Conservation (phyloP, 2,113 vertebrate genomes). For the Lipophrys pholis region DNA sequence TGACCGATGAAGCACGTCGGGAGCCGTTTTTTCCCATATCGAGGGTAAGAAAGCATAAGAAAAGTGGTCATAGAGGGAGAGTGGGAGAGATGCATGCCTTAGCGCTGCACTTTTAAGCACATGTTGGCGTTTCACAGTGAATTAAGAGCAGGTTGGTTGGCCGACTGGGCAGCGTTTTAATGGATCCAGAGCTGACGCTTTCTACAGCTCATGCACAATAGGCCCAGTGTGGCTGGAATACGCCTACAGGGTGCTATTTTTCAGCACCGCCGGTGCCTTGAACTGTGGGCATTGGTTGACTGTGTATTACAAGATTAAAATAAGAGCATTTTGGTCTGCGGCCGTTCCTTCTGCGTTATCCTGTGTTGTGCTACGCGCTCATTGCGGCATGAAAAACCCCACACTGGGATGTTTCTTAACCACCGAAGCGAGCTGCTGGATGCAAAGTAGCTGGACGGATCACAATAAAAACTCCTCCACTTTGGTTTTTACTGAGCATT, state of each 20-base stretch:
- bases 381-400: conserved; percentile 21
- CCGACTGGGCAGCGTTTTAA: conserved; percentile 58
- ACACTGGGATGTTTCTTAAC: conserved; percentile 41
- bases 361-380: conserved; percentile 32
- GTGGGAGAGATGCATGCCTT: conserved; percentile 2
- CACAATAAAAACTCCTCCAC: conserved; percentile 24
- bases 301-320: conserved; percentile 57
- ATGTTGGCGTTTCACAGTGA: conserved; percentile 44
- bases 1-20: conserved; percentile 44
- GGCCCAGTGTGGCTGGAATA: conserved; percentile 63
- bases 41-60: conserved; percentile 12
- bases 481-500: conserved; percentile 6
- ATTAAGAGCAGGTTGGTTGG: conserved; percentile 49
- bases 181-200: conserved; percentile 58
- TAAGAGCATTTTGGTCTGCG: conserved; percentile 37
- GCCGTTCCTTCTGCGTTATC: conserved; percentile 41
- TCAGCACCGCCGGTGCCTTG: conserved; percentile 41
- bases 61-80: background rate
- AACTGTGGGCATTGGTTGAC: conserved; percentile 28
- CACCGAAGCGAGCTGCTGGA: conserved; percentile 21
- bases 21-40: conserved; percentile 3
- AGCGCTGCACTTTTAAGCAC: conserved; percentile 32
- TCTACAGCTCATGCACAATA: conserved; percentile 60
- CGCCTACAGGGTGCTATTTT: conserved; percentile 60
- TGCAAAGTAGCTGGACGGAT: conserved; percentile 17